Percentiles rank a stretch among this genome's conserved stretches.
These are phyloP conservation scores for Pyrocephalus nanus DNA, from an alignment of 2,797 vertebrate genomes.

Conservation along the genomic window DNA sequence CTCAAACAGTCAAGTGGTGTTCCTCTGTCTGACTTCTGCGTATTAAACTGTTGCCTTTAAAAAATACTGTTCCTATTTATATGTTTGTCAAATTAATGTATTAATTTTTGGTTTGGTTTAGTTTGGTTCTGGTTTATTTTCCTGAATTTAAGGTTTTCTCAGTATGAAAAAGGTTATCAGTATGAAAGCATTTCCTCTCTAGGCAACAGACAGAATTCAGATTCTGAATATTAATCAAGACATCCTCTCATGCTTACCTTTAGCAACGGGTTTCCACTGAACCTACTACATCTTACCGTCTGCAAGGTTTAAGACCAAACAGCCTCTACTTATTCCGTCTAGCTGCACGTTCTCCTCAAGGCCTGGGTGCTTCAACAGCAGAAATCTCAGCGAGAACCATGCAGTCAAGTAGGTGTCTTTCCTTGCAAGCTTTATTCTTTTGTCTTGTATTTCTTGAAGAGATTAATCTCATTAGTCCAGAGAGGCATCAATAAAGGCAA, in stretches of 20 bases:
- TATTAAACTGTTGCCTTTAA: neutral
- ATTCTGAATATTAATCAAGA: neutral
- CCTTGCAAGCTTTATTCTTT: constrained; percentile 66
- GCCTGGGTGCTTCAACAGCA: constrained; percentile 93
- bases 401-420: constrained; percentile 99
- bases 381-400: constrained; percentile 97
- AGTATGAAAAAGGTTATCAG: neutral
- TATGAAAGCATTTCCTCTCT: neutral
- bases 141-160: neutral
- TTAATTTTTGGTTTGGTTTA: fast-evolving
- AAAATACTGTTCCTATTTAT: neutral
- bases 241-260: constrained; percentile 22
- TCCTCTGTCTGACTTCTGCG: neutral
- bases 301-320: constrained; percentile 96
- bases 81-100: neutral
- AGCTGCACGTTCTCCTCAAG: constrained; percentile 93
- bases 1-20: neutral
- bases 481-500: neutral
- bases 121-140: neutral
- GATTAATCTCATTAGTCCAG: neutral
- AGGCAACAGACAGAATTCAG: neutral
- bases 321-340: constrained; percentile 94
- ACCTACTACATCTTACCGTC: constrained; percentile 89
- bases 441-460: neutral
- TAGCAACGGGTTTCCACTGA: constrained; percentile 94